These are phyloP conservation scores for Cephus sareptanus DNA, from an alignment of 2,888 invertebrate genomes.

Conservation along the genomic window DNA sequence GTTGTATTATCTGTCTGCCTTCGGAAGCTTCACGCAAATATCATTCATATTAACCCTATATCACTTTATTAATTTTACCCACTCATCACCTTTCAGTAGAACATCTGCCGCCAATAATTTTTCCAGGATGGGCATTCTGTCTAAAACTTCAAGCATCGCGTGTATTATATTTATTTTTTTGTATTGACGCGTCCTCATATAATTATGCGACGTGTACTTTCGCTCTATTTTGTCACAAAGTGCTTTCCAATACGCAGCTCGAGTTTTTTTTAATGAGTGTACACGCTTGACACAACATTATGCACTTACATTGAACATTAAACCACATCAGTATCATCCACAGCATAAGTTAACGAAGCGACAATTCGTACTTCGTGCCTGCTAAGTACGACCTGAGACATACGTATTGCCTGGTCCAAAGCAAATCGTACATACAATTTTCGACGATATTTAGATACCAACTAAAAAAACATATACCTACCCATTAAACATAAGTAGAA, in stretches of 20 bases:
- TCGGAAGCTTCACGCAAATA: constrained; percentile 8
- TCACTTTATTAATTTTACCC: neutral
- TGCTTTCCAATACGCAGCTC: neutral
- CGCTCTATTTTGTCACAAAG: neutral
- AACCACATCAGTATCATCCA: neutral
- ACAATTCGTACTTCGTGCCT: neutral
- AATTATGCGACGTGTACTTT: neutral
- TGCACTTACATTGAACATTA: neutral
- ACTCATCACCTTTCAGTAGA: neutral
- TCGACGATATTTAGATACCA: neutral
- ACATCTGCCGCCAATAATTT: neutral
- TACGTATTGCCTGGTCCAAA: neutral
- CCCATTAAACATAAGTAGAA: neutral
- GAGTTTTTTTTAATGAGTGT: neutral
- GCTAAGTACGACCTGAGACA: neutral
- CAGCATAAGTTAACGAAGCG: neutral
- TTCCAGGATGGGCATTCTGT: neutral
- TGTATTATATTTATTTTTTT: neutral
- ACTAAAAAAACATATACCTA: neutral
- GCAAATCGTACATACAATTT: neutral
- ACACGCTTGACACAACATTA: neutral
- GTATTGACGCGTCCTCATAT: neutral
- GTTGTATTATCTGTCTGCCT: constrained; percentile 37
- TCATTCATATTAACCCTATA: neutral
- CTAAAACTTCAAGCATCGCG: neutral